phyloP scores from a whole-genome alignment of 1,140 invertebrate species.

The Lycorma delicatula region DNA sequence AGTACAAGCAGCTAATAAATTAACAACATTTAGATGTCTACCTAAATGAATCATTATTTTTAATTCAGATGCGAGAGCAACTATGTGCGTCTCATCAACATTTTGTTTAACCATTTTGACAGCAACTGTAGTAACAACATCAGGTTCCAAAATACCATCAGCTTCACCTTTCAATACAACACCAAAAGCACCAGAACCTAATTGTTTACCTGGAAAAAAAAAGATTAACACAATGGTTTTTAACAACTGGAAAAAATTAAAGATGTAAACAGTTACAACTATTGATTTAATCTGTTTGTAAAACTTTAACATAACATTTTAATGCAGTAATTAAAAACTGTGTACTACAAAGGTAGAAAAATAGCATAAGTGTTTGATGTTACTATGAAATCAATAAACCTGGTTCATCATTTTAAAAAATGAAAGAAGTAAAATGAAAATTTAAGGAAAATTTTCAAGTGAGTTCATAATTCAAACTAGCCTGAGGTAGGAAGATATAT shows the following conservation, averaged over 20 bases:
- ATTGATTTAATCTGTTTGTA: not conserved
- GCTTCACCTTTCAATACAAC: conserved; percentile 84
- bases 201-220: conserved; percentile 54
- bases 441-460: too few species aligned
- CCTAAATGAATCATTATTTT: conserved; percentile 94
- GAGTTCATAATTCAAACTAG: too few species aligned
- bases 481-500: too few species aligned
- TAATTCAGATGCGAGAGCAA: conserved; percentile 78
- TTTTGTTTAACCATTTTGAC: conserved; percentile 80
- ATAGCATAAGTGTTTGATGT: too few species aligned
- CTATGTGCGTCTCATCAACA: conserved; percentile 61
- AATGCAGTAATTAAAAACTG: not conserved
- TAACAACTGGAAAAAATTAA: too few species aligned
- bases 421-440: too few species aligned
- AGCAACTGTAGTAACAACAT: conserved; percentile 62
- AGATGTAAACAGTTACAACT: too few species aligned
- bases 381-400: too few species aligned
- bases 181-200: conserved; percentile 88
- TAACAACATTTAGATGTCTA: conserved; percentile 89
- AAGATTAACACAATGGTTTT: too few species aligned
- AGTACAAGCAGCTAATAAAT: conserved; percentile 87
- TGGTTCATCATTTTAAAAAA: too few species aligned
- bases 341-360: not conserved
- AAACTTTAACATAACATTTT: not conserved
- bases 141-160: conserved; percentile 59